These are phyloP conservation scores for Platorchestia sp. DNA, from an alignment of 1,140 invertebrate species.

Conservation along the genomic window DNA sequence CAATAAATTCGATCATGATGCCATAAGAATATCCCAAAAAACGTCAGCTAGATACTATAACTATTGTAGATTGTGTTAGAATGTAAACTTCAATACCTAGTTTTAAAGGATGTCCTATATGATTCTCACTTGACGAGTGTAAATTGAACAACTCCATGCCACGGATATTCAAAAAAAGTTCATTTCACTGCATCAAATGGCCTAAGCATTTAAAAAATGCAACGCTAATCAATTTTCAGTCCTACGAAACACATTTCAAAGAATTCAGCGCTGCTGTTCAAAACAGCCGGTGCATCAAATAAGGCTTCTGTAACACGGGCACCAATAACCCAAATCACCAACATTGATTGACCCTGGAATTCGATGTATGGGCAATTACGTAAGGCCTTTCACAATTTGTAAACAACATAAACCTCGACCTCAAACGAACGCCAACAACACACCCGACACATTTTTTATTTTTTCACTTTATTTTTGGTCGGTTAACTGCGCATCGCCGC, in stretches of 20 bases:
- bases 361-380: slow-evolving; percentile 8
- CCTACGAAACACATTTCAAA: neutral
- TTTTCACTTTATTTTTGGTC: neutral
- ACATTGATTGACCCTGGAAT: neutral
- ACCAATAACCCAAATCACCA: neutral
- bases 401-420: neutral
- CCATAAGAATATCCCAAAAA: too few species aligned
- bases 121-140: too few species aligned
- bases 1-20: too few species aligned
- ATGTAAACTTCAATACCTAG: too few species aligned
- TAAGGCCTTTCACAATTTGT: slow-evolving; percentile 4
- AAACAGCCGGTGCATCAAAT: neutral
- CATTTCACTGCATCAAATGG: too few species aligned
- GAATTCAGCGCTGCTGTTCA: neutral
- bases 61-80: too few species aligned
- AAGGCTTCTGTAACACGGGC: neutral
- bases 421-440: neutral
- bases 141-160: too few species aligned
- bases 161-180: too few species aligned
- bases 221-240: neutral
- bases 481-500: neutral
- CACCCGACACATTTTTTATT: neutral
- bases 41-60: too few species aligned
- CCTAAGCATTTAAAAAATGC: too few species aligned
- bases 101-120: too few species aligned